Evolutionary conservation across 2,888 invertebrate species (phyloP).

Genomic region (Dione vanillae): DNA sequence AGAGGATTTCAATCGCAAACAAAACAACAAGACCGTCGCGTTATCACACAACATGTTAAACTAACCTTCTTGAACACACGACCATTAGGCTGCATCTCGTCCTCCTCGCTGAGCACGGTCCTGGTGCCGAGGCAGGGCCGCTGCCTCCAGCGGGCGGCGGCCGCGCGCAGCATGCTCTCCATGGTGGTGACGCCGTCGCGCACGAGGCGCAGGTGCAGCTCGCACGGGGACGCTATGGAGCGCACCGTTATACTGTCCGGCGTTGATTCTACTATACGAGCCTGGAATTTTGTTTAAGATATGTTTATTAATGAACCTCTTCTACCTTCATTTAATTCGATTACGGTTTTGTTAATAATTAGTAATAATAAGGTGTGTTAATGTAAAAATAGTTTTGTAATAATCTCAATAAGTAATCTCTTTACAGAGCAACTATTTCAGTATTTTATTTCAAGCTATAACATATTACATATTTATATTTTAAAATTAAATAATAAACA

Average conservation of each 20-base stretch:
- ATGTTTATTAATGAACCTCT: no score
- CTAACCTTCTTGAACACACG: conserved; percentile 96
- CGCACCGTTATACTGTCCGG: conserved; percentile 89
- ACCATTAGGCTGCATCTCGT: conserved; percentile 97
- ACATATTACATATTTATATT: no score
- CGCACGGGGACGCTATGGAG: conserved; percentile 87
- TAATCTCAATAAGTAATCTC: no score
- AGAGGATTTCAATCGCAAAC: no score
- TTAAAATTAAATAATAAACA: no score
- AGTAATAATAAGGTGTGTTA: no score
- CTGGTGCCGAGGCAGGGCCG: conserved; percentile 95
- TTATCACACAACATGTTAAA: not conserved
- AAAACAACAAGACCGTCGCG: no score
- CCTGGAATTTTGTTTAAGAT: conserved; percentile 75
- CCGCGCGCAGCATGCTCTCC: conserved; percentile 92
- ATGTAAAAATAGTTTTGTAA: no score
- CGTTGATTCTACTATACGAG: conserved; percentile 87
- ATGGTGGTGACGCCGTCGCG: conserved; percentile 91
- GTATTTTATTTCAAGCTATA: no score
- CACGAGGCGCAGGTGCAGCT: conserved; percentile 89
- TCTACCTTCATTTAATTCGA: no score
- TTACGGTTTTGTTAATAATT: no score
- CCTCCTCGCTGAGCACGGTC: conserved; percentile 95
- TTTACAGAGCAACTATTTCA: no score
- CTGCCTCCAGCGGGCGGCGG: conserved; percentile 88